Evolutionary conservation across 2,888 invertebrate genomes (phyloP).

Genomic region (Lycophotia porphyrea): DNA sequence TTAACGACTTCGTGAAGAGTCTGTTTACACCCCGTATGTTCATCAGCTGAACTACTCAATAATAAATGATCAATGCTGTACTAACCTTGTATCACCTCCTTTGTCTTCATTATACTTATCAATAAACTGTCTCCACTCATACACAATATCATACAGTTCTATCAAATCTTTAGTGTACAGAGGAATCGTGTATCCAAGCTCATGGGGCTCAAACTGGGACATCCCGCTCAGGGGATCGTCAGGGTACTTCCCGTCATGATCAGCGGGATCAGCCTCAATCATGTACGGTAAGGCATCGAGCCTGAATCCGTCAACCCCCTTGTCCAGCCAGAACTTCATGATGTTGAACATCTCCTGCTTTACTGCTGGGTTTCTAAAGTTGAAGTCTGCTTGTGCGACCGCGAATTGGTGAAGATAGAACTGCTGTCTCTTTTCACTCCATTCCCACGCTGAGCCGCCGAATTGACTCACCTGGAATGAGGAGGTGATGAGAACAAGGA

Average conservation of each 20-base stretch:
- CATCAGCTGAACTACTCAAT: background rate
- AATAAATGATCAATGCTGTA: background rate
- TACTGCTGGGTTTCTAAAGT: constrained; percentile 91
- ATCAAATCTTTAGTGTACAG: constrained; percentile 91
- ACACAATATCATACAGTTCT: constrained; percentile 89
- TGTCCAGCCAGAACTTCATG: constrained; percentile 93
- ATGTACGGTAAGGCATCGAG: constrained; percentile 92
- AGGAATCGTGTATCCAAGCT: constrained; percentile 90
- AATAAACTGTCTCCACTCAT: constrained; percentile 90
- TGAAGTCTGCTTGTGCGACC: constrained; percentile 92
- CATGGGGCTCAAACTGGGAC: constrained; percentile 84
- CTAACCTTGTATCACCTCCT: constrained; percentile 84
- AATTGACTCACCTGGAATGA: constrained; percentile 87
- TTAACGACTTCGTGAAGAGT: no score
- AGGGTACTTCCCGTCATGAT: constrained; percentile 81
- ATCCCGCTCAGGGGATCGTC: constrained; percentile 88
- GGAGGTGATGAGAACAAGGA: background rate
- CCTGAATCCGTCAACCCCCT: constrained; percentile 94
- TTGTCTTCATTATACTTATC: constrained; percentile 85
- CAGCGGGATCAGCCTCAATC: constrained; percentile 87
- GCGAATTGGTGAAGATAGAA: constrained; percentile 93
- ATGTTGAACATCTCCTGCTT: constrained; percentile 90
- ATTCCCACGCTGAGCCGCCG: constrained; percentile 93
- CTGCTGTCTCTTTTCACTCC: constrained; percentile 90
- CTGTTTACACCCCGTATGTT: no score